phyloP scores from a whole-genome alignment of 2,797 vertebrate species.

The Enteromius paludinosus region DNA sequence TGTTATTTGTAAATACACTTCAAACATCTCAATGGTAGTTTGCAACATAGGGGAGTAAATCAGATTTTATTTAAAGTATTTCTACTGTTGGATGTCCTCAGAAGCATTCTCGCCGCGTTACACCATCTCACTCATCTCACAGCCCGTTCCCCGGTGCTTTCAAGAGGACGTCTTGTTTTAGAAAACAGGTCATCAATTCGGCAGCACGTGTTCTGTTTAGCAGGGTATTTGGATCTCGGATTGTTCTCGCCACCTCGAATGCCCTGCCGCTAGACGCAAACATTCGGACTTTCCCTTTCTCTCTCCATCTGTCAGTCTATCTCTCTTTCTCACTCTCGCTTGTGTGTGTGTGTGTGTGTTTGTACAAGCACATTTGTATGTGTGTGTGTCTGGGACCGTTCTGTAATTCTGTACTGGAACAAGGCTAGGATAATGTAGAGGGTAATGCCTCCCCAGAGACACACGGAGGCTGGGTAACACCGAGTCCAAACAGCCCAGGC shows the following conservation, averaged over 20 bases:
- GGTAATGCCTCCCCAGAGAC: constrained; percentile 90
- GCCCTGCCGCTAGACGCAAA: constrained; percentile 15
- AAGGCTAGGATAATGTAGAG: constrained; percentile 91
- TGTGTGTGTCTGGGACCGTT: constrained; percentile 82
- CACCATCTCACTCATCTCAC: constrained; percentile 37
- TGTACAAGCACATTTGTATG: constrained; percentile 28
- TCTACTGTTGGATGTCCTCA: constrained; percentile 54
- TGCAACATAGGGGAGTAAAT: constrained; percentile 53
- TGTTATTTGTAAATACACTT: constrained; percentile 64
- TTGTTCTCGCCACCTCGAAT: constrained; percentile 42
- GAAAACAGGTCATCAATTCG: constrained; percentile 36
- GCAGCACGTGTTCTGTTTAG: constrained; percentile 38
- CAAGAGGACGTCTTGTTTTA: constrained; percentile 46
- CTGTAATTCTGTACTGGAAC: constrained; percentile 91
- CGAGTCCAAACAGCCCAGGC: constrained; percentile 64
- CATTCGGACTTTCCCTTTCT: not conserved
- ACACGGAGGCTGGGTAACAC: constrained; percentile 79
- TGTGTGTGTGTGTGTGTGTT: constrained; percentile 63
- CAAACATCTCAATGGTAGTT: constrained; percentile 61
- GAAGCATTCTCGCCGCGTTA: constrained; percentile 34
- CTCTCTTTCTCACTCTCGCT: constrained; percentile 29
- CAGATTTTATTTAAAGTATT: constrained; percentile 57
- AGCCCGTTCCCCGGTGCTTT: constrained; percentile 12
- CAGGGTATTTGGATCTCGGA: constrained; percentile 42
- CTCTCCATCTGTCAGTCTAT: constrained; percentile 37